Evolutionary conservation across 2,888 invertebrate genomes (phyloP).

Genomic region (Aleiodes leptofemur): DNA sequence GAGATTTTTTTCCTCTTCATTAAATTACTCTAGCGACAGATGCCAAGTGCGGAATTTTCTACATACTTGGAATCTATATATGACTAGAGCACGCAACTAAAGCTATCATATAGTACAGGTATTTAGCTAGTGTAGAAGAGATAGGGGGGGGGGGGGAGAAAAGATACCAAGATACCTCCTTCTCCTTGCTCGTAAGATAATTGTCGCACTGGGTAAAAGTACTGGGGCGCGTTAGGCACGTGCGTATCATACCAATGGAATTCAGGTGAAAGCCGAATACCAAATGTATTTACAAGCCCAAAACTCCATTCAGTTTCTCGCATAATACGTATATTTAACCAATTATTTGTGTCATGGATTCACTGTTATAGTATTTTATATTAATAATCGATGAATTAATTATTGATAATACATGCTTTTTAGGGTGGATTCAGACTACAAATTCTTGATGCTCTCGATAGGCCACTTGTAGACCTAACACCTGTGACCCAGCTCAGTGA

Average conservation of each 20-base stretch:
- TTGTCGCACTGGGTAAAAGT: slow-evolving; percentile 45
- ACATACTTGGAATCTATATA: neutral
- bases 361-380: slow-evolving; percentile 1
- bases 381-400: slow-evolving; percentile 32
- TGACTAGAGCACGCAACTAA: neutral
- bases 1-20: neutral
- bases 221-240: slow-evolving; percentile 49
- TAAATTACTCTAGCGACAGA: slow-evolving; percentile 11
- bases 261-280: slow-evolving; percentile 56
- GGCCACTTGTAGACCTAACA: slow-evolving; percentile 90
- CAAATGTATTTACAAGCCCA: slow-evolving; percentile 9
- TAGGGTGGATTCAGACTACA: slow-evolving; percentile 95
- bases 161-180: neutral
- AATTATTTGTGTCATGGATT: neutral
- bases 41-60: slow-evolving; percentile 29
- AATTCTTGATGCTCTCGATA: slow-evolving; percentile 88
- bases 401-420: slow-evolving; percentile 57
- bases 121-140: neutral
- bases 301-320: slow-evolving; percentile 21
- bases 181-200: slow-evolving; percentile 13
- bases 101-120: neutral
- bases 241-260: slow-evolving; percentile 52
- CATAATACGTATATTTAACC: slow-evolving; percentile 15
- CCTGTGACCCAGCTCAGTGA: slow-evolving; percentile 88
- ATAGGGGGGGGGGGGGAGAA: neutral